A percentile compares a stretch with the other conserved stretches of the same genome.
Conservation (phyloP, 1,140 invertebrate species). For the Hetaerina americana region DNA sequence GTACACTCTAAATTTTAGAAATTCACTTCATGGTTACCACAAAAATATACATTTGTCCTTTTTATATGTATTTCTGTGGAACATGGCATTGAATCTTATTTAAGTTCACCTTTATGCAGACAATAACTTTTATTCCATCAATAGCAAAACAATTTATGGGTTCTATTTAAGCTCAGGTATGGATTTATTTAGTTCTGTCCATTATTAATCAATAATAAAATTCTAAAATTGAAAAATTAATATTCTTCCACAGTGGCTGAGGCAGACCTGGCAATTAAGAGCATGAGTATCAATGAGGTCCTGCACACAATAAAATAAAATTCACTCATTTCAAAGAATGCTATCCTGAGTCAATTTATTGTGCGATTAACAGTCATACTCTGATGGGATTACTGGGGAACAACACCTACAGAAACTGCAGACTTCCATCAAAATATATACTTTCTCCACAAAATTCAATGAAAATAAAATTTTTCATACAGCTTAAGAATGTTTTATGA, state of each 20-base stretch:
- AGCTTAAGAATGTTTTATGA: too few relatives aligned
- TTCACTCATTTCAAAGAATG: neutral
- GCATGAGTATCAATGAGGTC: neutral
- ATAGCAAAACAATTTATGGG: neutral
- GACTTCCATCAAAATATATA: neutral
- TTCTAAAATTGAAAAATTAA: neutral
- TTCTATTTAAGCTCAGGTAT: neutral
- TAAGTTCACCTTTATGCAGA: neutral
- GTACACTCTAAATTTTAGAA: neutral
- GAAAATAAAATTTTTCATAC: too few relatives aligned
- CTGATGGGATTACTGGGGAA: neutral
- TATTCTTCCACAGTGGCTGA: neutral
- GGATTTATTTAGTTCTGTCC: neutral
- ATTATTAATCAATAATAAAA: neutral
- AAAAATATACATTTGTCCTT: neutral
- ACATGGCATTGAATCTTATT: neutral
- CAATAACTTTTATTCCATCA: neutral
- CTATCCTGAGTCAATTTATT: neutral
- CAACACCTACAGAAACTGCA: neutral
- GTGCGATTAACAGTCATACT: neutral
- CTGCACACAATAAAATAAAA: neutral
- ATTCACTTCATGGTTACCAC: neutral
- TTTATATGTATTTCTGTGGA: neutral
- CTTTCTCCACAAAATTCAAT: neutral
- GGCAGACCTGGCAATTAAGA: neutral